Evolutionary conservation across 2,797 vertebrate species (phyloP).

Genomic region (Apodemus agrarius): DNA sequence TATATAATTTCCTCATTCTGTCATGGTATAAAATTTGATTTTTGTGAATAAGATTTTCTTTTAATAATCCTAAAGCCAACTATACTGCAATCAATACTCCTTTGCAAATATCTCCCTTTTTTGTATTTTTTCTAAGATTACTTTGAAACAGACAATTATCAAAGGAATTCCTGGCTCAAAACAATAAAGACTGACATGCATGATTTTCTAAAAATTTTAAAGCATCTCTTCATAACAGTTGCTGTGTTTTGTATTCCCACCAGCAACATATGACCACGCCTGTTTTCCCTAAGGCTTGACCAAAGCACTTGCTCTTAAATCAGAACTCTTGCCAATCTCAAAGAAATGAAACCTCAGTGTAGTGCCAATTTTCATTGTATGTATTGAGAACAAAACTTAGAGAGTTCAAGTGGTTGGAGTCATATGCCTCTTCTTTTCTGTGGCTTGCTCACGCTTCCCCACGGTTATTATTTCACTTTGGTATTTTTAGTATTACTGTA

Average conservation of each 20-base stretch:
- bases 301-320: background rate
- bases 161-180: background rate
- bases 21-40: background rate
- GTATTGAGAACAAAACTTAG: background rate
- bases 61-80: background rate
- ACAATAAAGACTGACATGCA: background rate
- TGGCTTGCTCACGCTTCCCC: background rate
- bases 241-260: background rate
- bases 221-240: background rate
- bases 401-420: background rate
- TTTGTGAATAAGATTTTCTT: background rate
- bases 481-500: background rate
- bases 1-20: constrained; percentile 2
- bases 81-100: background rate
- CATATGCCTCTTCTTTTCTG: background rate
- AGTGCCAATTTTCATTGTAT: constrained; percentile 24
- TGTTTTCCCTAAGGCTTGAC: background rate
- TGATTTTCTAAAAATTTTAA: background rate
- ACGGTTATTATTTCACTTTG: background rate
- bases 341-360: background rate
- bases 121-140: background rate
- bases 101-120: background rate
- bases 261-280: background rate
- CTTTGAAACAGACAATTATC: background rate
- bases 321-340: background rate